phyloP scores from a whole-genome alignment of 2,888 invertebrate genomes.

The Operophtera brumata region DNA sequence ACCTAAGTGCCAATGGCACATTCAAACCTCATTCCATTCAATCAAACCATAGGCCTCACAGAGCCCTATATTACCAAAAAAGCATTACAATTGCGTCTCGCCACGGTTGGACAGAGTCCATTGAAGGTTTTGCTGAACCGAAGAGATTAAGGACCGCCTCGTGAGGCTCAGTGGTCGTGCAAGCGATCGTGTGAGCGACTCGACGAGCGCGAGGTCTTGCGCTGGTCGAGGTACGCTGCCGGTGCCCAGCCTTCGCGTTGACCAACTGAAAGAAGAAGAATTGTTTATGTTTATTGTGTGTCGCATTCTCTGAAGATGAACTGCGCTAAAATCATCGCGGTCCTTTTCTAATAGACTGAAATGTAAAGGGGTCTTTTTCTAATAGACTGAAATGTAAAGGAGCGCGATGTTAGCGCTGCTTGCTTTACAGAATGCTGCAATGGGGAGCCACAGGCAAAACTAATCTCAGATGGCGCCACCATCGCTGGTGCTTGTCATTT shows the following conservation, averaged over 20 bases:
- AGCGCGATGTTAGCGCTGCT: no score
- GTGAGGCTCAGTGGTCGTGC: slow-evolving; percentile 65
- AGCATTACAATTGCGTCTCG: slow-evolving; percentile 1
- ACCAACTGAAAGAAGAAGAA: slow-evolving; percentile 70
- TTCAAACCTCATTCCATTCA: neutral
- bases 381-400: no score
- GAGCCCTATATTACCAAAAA: neutral
- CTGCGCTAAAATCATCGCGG: no score
- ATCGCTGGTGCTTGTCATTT: no score
- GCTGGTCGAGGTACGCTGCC: slow-evolving; percentile 93
- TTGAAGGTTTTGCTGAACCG: neutral
- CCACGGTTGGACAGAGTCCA: slow-evolving; percentile 2
- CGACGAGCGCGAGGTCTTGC: slow-evolving; percentile 88
- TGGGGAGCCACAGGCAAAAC: no score
- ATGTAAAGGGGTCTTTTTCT: no score
- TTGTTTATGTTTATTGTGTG: no score
- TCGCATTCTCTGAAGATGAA: no score
- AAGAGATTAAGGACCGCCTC: neutral
- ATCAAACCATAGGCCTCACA: neutral
- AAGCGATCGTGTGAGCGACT: slow-evolving; percentile 83
- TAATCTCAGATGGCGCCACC: no score
- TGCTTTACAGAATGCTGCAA: no score
- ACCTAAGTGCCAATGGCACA: slow-evolving; percentile 24
- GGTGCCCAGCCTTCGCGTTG: slow-evolving; percentile 96
- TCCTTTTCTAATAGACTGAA: no score